phyloP scores from a whole-genome alignment of 2,797 vertebrate genomes.

The Lindbergichthys nudifrons region DNA sequence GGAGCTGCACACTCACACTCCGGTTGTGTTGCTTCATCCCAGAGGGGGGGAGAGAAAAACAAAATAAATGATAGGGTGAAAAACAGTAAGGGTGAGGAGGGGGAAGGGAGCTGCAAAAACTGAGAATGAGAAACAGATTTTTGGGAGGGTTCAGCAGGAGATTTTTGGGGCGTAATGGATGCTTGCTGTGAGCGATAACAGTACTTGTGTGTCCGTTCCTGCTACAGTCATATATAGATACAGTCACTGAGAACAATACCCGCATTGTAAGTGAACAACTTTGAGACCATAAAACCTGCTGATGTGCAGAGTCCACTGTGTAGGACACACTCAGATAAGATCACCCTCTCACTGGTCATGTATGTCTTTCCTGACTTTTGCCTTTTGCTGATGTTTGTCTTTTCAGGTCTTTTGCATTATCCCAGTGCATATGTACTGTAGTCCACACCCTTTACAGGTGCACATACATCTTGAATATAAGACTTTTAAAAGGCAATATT shows the following conservation, averaged over 20 bases:
- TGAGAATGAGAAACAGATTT: slow-evolving; percentile 31
- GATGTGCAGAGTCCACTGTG: slow-evolving; percentile 34
- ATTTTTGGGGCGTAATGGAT: not conserved
- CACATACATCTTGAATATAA: too few species aligned
- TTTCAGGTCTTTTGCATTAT: too few species aligned
- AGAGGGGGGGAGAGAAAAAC: slow-evolving; percentile 4
- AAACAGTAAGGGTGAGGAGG: not conserved
- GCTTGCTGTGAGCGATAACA: slow-evolving; percentile 14
- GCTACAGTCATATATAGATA: slow-evolving; percentile 17
- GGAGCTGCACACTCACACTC: not conserved
- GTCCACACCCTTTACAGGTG: too few species aligned
- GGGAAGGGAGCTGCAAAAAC: slow-evolving; percentile 11
- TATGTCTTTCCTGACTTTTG: not conserved
- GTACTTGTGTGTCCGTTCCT: not conserved
- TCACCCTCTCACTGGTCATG: not conserved
- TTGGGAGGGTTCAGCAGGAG: slow-evolving; percentile 12
- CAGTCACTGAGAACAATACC: slow-evolving; percentile 21
- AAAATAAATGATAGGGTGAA: not conserved
- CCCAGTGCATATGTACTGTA: too few species aligned
- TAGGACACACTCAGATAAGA: slow-evolving; percentile 17
- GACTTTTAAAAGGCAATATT: too few species aligned
- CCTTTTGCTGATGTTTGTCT: not conserved
- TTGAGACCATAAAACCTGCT: slow-evolving; percentile 33
- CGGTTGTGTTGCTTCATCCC: slow-evolving; percentile 18
- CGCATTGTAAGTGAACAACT: slow-evolving; percentile 18